Percentiles rank a stretch among this genome's conserved stretches.
These are phyloP conservation scores for Paramormyrops kingsleyae DNA, from an alignment of 2,113 vertebrate species.

Conservation along the genomic window DNA sequence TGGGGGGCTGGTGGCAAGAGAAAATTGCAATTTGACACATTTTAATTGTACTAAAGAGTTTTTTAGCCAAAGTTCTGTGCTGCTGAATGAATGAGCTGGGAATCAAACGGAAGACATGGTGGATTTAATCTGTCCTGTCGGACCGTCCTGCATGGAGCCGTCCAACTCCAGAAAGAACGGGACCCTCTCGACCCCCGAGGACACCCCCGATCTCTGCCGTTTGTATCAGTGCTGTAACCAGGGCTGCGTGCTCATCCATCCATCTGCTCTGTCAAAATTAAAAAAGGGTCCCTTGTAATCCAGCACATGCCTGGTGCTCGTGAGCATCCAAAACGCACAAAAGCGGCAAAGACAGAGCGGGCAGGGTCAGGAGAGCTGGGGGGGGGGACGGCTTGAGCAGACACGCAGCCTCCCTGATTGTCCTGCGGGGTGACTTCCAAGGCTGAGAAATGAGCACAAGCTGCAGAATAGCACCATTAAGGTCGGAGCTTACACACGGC, in stretches of 20 bases:
- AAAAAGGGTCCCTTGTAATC: not conserved
- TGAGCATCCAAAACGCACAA: not conserved
- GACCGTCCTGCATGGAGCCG: not conserved
- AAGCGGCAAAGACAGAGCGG: not conserved
- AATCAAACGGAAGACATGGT: not conserved
- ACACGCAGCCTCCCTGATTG: not conserved
- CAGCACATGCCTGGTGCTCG: not conserved
- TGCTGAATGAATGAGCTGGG: not conserved
- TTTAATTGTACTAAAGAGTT: not conserved
- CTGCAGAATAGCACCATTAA: not conserved
- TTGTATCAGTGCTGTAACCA: not conserved
- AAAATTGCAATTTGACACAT: not conserved
- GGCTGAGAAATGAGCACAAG: not conserved
- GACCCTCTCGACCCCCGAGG: not conserved
- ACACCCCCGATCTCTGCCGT: not conserved
- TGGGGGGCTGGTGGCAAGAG: not conserved
- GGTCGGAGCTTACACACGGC: not conserved
- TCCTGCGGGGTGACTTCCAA: not conserved
- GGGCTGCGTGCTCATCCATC: not conserved
- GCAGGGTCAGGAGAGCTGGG: not conserved
- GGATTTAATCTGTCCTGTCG: not conserved
- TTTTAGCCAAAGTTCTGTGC: not conserved
- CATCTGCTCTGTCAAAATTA: slow-evolving; percentile 1
- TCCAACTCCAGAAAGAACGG: not conserved
- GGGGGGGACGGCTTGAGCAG: not conserved